These are phyloP conservation scores for Nyctalus aviator DNA, from an alignment of 2,797 vertebrate genomes.

Conservation along the genomic window DNA sequence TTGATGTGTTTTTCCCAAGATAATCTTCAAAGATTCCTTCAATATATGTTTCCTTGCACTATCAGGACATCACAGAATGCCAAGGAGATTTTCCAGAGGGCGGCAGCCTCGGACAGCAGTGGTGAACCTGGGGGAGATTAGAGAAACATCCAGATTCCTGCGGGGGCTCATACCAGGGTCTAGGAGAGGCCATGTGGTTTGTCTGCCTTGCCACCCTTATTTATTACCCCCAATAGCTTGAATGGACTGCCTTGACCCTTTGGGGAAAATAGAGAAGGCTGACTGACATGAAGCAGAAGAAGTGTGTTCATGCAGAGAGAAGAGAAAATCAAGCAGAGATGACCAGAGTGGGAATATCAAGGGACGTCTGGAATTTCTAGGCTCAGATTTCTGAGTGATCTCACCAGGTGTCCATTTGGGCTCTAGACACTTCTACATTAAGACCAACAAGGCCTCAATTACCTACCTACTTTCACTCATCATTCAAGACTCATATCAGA, in stretches of 20 bases:
- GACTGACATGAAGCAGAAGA: background rate
- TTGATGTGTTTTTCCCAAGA: slow-evolving; percentile 39
- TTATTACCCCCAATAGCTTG: background rate
- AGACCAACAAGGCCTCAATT: background rate
- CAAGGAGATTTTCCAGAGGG: background rate
- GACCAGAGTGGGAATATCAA: background rate
- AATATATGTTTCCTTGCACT: slow-evolving; percentile 5
- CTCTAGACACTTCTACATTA: background rate
- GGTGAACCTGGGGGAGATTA: background rate
- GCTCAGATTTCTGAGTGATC: background rate
- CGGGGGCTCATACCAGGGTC: background rate
- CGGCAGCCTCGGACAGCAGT: background rate
- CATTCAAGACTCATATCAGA: background rate
- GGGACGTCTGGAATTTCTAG: background rate
- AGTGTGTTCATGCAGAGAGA: background rate
- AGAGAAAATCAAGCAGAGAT: background rate
- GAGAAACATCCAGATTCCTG: background rate
- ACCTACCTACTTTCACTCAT: background rate
- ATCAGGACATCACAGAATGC: slow-evolving; percentile 15
- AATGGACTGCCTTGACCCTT: background rate
- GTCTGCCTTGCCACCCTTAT: background rate
- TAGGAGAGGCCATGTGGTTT: background rate
- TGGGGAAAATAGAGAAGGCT: background rate
- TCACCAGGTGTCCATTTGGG: background rate
- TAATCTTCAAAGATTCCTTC: background rate